Conservation (phyloP, 2,888 invertebrate species). For the Ditylenchus weischeri region DNA sequence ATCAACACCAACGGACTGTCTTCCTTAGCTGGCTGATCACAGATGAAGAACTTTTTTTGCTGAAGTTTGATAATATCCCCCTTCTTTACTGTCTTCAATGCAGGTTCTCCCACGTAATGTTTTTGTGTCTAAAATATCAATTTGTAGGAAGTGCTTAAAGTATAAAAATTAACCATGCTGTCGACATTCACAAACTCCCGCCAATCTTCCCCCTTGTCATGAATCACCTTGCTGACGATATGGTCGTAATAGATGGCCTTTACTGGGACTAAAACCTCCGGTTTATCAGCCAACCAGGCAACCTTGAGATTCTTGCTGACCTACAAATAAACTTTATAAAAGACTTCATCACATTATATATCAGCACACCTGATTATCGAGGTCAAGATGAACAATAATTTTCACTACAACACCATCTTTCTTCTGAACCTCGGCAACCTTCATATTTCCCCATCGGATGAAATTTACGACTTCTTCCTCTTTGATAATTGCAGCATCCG, state of each 20-base stretch:
- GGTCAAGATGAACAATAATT: constrained; percentile 77
- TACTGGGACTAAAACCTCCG: constrained; percentile 71
- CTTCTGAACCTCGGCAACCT: constrained; percentile 72
- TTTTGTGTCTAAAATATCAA: constrained; percentile 70
- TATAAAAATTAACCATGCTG: constrained; percentile 68
- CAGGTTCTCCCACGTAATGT: constrained; percentile 84
- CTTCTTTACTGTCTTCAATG: constrained; percentile 74
- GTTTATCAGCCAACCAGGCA: constrained; percentile 73
- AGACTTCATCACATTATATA: constrained; percentile 25
- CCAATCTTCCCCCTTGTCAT: constrained; percentile 95
- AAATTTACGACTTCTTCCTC: constrained; percentile 91
- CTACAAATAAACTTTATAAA: constrained; percentile 58
- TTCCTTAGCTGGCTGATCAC: constrained; percentile 39
- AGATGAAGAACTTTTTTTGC: constrained; percentile 81
- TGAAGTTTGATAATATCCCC: constrained; percentile 94
- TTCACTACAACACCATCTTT: constrained; percentile 40
- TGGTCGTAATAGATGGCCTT: constrained; percentile 90
- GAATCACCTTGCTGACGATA: constrained; percentile 83
- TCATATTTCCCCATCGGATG: constrained; percentile 95
- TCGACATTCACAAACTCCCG: constrained; percentile 82
- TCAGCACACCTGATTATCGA: constrained; percentile 71
- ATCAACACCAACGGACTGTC: constrained; percentile 75
- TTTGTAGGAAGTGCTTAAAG: neutral
- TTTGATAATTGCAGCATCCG: constrained; percentile 78
- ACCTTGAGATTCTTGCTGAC: constrained; percentile 93